These are phyloP conservation scores for Onthophagus sagittarius DNA, from an alignment of 2,888 invertebrate species.

Conservation along the genomic window DNA sequence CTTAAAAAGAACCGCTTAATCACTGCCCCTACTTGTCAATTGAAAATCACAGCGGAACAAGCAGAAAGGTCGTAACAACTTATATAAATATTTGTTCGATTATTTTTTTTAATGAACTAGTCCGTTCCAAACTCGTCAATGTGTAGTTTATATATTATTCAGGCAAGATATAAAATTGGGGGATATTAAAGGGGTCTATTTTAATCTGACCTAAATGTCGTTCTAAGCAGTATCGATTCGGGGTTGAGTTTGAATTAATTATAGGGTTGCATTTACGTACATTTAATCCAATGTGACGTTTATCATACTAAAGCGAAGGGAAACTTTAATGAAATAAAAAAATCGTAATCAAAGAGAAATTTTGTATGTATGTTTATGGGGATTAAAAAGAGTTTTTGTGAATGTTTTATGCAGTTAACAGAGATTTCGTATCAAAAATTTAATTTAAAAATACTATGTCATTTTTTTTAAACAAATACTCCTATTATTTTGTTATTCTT, in stretches of 20 bases:
- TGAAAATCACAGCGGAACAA: no score
- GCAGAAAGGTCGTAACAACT: not conserved
- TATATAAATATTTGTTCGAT: not conserved
- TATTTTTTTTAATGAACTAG: not conserved
- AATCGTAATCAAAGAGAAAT: not conserved
- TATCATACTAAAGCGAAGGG: not conserved
- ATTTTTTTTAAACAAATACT: no score
- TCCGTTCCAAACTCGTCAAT: not conserved
- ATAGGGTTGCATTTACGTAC: not conserved
- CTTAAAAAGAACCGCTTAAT: not conserved
- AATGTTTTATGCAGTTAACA: not conserved
- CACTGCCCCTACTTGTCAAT: not conserved
- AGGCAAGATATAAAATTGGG: not conserved
- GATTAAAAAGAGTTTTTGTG: not conserved
- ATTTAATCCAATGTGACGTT: not conserved
- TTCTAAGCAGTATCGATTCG: not conserved
- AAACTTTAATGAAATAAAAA: not conserved
- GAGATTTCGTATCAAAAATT: no score
- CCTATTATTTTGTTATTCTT: not conserved
- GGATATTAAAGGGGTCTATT: not conserved
- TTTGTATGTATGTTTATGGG: not conserved
- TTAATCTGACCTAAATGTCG: not conserved
- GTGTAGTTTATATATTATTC: not conserved
- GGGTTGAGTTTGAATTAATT: not conserved
- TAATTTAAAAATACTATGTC: no score